Conservation (phyloP, 2,888 invertebrate species). For the Drosophila planitibia region DNA sequence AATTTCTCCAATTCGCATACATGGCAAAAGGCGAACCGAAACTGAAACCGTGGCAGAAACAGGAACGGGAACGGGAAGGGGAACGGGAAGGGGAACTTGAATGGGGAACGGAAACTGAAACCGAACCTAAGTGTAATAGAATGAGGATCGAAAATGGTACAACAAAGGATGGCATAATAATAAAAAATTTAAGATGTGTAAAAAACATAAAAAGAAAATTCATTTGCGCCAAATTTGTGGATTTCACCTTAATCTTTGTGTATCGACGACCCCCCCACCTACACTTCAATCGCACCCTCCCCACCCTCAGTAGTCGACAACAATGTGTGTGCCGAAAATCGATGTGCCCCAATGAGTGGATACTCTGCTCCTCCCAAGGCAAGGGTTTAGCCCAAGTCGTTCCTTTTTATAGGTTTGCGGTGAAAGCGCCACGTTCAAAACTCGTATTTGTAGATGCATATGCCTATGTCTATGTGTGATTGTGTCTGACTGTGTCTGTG, state of each 20-base stretch:
- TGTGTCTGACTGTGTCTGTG: neutral
- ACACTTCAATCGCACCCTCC: neutral
- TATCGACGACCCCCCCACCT: neutral
- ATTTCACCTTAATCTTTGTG: slow-evolving; percentile 77
- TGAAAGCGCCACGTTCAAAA: slow-evolving; percentile 66
- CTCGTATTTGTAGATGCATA: slow-evolving; percentile 52
- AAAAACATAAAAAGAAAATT: slow-evolving; percentile 81
- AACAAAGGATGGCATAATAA: slow-evolving; percentile 81
- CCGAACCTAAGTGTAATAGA: slow-evolving; percentile 76
- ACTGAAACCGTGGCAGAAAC: slow-evolving; percentile 27
- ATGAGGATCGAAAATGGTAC: slow-evolving; percentile 81
- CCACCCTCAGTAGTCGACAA: slow-evolving; percentile 26
- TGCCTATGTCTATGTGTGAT: slow-evolving; percentile 34
- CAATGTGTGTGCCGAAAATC: slow-evolving; percentile 76
- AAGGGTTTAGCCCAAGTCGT: slow-evolving; percentile 58
- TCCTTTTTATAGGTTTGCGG: slow-evolving; percentile 74
- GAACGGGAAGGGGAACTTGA: neutral
- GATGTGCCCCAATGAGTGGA: slow-evolving; percentile 70
- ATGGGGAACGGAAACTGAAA: slow-evolving; percentile 45
- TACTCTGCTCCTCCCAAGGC: slow-evolving; percentile 22
- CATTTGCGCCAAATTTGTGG: slow-evolving; percentile 82
- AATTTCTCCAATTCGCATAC: slow-evolving; percentile 79
- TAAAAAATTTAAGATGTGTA: slow-evolving; percentile 81
- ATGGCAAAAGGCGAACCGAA: slow-evolving; percentile 54
- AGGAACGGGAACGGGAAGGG: neutral